phyloP scores from a whole-genome alignment of 2,888 invertebrate species.

The Nephrotoma guestfalica region DNA sequence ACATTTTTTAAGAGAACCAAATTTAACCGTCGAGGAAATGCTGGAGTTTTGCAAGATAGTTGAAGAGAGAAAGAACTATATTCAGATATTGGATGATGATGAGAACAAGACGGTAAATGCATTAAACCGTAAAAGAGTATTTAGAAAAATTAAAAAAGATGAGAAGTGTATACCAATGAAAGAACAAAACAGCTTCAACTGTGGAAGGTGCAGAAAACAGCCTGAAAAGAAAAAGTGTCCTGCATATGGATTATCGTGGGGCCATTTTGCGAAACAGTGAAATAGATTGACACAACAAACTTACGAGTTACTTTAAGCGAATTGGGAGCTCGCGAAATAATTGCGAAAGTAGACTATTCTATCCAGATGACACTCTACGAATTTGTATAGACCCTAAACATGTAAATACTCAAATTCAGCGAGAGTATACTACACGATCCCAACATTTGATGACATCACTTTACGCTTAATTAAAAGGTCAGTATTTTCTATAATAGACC shows the following conservation, averaged over 20 bases:
- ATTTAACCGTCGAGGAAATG: neutral
- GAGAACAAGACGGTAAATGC: too few species aligned
- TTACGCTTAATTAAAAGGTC: slow-evolving; percentile 8
- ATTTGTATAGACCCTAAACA: slow-evolving; percentile 16
- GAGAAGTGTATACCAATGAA: neutral
- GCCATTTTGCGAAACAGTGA: too few species aligned
- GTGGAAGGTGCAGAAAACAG: neutral
- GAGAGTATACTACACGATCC: slow-evolving; percentile 18
- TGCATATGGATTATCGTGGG: neutral
- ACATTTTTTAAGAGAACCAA: neutral
- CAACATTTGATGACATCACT: slow-evolving; percentile 16
- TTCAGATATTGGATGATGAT: neutral
- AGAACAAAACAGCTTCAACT: neutral
- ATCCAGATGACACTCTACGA: slow-evolving; percentile 12
- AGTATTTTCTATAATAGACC: slow-evolving; percentile 12
- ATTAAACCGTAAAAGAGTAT: too few species aligned
- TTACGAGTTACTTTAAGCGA: too few species aligned
- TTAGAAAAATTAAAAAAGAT: neutral
- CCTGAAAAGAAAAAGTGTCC: neutral
- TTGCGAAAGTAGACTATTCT: too few species aligned
- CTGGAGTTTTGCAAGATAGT: neutral
- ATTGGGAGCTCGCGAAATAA: too few species aligned
- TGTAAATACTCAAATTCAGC: slow-evolving; percentile 16
- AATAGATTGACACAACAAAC: too few species aligned
- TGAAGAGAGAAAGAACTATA: neutral